Evolutionary conservation across 2,888 invertebrate genomes (phyloP), one percentile per base, ranked within the genome.

Genomic region (Marasmarcha lunaedactyla): DNA sequence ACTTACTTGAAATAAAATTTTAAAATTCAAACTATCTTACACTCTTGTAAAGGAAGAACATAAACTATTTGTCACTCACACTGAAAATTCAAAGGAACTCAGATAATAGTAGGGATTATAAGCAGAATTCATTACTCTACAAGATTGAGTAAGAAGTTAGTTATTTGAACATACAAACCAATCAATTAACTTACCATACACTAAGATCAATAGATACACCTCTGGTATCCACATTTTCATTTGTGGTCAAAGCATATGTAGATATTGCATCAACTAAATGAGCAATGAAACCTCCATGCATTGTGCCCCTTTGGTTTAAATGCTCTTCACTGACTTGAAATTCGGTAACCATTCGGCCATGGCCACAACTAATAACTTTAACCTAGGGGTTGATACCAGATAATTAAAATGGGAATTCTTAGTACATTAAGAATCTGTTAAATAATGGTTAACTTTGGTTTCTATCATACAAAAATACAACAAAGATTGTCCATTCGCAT

Each of bases 251-350:
- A 0, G 94, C 95, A 59, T 89, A 89, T 0, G 92, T 91, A 1
- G 95, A 94, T 14, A 95, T 65, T 1, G 78, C 76, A 51, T 84
- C 84, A 0, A 94, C 88, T 7, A 96, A 64, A 0, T 93, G 92
- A 2, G 93, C 90, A 2, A 92, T 92, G 53, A 93, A 88, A 4
- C 95, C 97, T 1, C 96, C 96, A 60, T 97, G 97, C 2, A 97
- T 66, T 0, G 88, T 87, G 0, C 93, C 94, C 25, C 83, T 64
- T 10, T 83, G 70, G 69, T 97, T 97, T 1, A 90, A 72, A 59
- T 94, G 92, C 48, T 92, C 90, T 2, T 89, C 78, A 0, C 78
- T 85, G 0, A 96, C 89, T 51, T 85, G 87, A 57, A 96, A 87
- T 66, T 94, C 90, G 12, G 92, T 93, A 15, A 85, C 64, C 63